phyloP scores from a whole-genome alignment of 2,113 vertebrate genomes.

The Steatornis caripensis region DNA sequence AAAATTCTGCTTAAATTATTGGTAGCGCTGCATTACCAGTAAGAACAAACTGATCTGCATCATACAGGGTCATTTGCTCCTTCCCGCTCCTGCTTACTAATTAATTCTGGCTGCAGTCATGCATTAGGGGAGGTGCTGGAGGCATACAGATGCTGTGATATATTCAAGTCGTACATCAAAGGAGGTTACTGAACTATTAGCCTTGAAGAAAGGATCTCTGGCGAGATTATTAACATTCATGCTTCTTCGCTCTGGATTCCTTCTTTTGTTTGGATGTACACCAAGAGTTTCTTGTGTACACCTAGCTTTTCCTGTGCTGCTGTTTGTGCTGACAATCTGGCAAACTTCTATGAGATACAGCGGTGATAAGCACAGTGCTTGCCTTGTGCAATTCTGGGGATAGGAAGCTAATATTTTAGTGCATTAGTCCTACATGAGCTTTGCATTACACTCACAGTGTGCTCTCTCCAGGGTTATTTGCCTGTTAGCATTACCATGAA shows the following conservation, averaged over 20 bases:
- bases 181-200: constrained; percentile 71
- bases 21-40: not conserved
- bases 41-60: constrained; percentile 56
- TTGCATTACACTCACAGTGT: not conserved
- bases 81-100: constrained; percentile 43
- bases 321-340: constrained; percentile 35
- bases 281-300: constrained; percentile 23
- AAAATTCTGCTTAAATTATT: constrained; percentile 68
- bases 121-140: constrained; percentile 66
- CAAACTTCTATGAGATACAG: not conserved
- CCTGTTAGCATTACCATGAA: not conserved
- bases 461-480: not conserved
- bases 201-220: constrained; percentile 63
- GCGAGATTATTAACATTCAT: constrained; percentile 63
- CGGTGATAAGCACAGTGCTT: not conserved
- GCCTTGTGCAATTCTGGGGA: not conserved
- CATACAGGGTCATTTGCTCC: constrained; percentile 56
- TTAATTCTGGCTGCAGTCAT: constrained; percentile 62
- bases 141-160: constrained; percentile 63
- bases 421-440: not conserved
- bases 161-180: constrained; percentile 72
- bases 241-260: constrained; percentile 19
- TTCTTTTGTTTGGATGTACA: constrained; percentile 48
- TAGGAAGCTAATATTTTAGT: not conserved
- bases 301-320: constrained; percentile 10